A percentile compares a stretch with the other conserved stretches of the same genome.
These are phyloP conservation scores for Micropoecilia bifurca DNA, from an alignment of 2,797 vertebrate species.

Conservation along the genomic window DNA sequence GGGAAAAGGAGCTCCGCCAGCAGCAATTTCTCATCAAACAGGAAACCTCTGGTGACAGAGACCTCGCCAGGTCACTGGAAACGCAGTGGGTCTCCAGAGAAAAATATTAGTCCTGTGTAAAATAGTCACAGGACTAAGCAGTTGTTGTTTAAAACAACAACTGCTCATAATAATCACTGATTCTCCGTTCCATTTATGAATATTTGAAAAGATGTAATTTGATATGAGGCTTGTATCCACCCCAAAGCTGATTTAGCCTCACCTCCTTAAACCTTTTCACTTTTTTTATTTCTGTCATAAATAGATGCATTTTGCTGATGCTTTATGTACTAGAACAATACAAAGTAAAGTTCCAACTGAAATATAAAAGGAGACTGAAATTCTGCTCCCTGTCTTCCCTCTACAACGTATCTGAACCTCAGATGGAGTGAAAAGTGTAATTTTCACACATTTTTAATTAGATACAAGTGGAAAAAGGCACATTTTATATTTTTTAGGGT, in stretches of 20 bases:
- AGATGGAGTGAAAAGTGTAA: neutral
- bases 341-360: neutral
- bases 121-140: too few species aligned
- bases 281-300: neutral
- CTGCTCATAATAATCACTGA: neutral
- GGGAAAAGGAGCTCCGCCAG: conserved; percentile 20
- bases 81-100: neutral
- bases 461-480: neutral
- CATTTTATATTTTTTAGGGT: neutral
- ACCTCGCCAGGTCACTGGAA: neutral
- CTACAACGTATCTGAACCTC: neutral
- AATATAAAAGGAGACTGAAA: neutral
- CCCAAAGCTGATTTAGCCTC: neutral
- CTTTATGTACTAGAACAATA: neutral
- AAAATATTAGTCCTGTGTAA: neutral
- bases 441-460: neutral
- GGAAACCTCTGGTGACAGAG: conserved; percentile 1
- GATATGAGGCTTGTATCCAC: neutral
- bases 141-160: neutral
- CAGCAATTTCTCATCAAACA: conserved; percentile 11
- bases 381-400: neutral
- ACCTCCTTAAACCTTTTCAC: neutral
- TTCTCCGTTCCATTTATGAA: neutral
- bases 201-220: neutral
- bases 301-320: neutral